Base-by-base conservation (phyloP, 2,113 vertebrate species). In the Heteronetta atricapilla region DNA sequence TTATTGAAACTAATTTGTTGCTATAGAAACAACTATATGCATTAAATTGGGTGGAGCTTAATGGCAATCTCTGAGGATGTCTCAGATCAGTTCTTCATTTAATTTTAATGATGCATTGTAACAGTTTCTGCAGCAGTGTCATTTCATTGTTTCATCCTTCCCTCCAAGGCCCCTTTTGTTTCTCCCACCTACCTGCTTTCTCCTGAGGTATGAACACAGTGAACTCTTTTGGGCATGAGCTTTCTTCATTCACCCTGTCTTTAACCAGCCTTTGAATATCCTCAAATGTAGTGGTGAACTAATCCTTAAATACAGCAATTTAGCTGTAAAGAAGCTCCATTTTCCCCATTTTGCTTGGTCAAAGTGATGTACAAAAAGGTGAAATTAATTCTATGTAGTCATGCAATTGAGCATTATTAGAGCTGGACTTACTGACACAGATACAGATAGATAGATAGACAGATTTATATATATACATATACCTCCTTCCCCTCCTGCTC, bases 1-100 rank as follows among this genome's bases (percentile, higher is more conserved):
- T 82, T 56, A 88, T 88, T 86, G 67, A 83, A 85, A 86, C 52
- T 74, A 29, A 83, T 88, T 82, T 70, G 72, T 95, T 81, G 53
- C 60, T 72, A 10, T 83, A 67, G 72, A 78, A 95, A 91, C 72
- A 42, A 38, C 29, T 23, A 11, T 42, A 67, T 83, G 46, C 31
- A 46, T 88, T 80, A 63, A 69, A 86, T 15, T 70, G 59, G 78
- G 82, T 85, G 95, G 75, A 91, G 82, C 55, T 90, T 75, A 73
- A 55, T 63, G 64, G 56, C 42, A 36, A 6, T 42, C 22, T 84
- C 52, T 25, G 13, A 68, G 31, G 29, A 25, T 22, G 26, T 63
- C 58, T 82, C n/a, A 91, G 46, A 82, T 76, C 75, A 19, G 74
- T 66, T 95, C 22, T 29, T 82, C 4, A 25, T 89, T 88, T 91